Percentiles rank a stretch among this genome's conserved stretches.
Conservation (phyloP, 2,888 invertebrate genomes). For the Brassicogethes aeneus region DNA sequence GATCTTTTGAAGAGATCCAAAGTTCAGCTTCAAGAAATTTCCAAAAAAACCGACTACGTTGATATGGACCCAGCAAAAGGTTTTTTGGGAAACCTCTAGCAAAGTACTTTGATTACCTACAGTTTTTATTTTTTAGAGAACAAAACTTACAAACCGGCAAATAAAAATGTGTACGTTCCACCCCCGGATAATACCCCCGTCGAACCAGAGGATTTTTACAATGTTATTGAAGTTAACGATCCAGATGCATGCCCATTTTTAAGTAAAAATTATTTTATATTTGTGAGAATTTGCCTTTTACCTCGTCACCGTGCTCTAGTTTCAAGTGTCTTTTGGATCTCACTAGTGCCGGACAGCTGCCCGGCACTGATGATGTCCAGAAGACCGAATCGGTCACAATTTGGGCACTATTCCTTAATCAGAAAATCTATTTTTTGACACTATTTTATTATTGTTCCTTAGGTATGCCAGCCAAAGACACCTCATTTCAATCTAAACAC, state of each 20-base stretch:
- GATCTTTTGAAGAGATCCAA: constrained; percentile 14
- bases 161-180: not conserved
- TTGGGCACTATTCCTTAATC: too few species aligned
- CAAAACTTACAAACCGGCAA: too few species aligned
- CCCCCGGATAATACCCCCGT: not conserved
- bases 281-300: too few species aligned
- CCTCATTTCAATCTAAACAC: constrained; percentile 10
- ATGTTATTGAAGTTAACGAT: too few species aligned
- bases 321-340: constrained; percentile 8
- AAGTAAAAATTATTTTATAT: constrained; percentile 1
- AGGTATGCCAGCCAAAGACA: constrained; percentile 13
- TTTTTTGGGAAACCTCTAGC: not conserved
- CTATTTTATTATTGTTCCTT: too few species aligned
- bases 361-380: too few species aligned
- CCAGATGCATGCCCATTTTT: constrained; percentile 5
- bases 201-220: too few species aligned
- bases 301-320: not conserved
- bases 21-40: constrained; percentile 12
- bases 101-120: not conserved
- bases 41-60: constrained; percentile 10
- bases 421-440: too few species aligned
- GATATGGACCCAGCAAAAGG: constrained; percentile 13
- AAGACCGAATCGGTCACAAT: too few species aligned
- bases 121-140: not conserved
- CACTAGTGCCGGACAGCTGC: too few species aligned